Percentiles rank a stretch among this genome's conserved stretches.
phyloP scores from a whole-genome alignment of 2,797 vertebrate species.

The Epinephelus coioides region DNA sequence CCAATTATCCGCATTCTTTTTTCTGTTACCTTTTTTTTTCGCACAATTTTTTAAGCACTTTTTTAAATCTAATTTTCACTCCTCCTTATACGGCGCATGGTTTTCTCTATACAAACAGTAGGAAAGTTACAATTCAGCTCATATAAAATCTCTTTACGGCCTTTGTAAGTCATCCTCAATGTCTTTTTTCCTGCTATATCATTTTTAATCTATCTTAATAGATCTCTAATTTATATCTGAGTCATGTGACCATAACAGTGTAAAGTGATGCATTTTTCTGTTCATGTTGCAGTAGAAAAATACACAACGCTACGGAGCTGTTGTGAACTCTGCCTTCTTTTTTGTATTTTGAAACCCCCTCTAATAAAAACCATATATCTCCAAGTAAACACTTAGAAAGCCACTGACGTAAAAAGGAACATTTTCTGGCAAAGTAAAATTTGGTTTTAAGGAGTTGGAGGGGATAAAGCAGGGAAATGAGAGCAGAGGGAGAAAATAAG shows the following conservation, averaged over 20 bases:
- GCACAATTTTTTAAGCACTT: background rate
- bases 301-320: constrained; percentile 8
- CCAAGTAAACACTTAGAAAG: constrained; percentile 37
- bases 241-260: constrained; percentile 7
- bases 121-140: constrained; percentile 24
- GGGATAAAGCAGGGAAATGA: constrained; percentile 37
- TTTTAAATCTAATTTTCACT: constrained; percentile 19
- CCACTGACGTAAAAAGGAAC: constrained; percentile 7
- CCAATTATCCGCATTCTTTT: background rate
- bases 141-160: constrained; percentile 21
- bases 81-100: background rate
- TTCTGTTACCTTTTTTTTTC: background rate
- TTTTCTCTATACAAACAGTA: constrained; percentile 10
- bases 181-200: constrained; percentile 8
- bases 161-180: constrained; percentile 2
- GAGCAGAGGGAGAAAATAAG: background rate
- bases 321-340: constrained; percentile 40
- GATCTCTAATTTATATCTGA: constrained; percentile 41
- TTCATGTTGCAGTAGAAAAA: constrained; percentile 5
- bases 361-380: constrained; percentile 53
- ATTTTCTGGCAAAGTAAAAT: constrained; percentile 31
- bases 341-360: constrained; percentile 27
- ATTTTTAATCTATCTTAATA: constrained; percentile 40
- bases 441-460: constrained; percentile 20
- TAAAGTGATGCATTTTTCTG: constrained; percentile 16